Conservation (phyloP, 2,888 invertebrate species). For the Microplitis deprimator region DNA sequence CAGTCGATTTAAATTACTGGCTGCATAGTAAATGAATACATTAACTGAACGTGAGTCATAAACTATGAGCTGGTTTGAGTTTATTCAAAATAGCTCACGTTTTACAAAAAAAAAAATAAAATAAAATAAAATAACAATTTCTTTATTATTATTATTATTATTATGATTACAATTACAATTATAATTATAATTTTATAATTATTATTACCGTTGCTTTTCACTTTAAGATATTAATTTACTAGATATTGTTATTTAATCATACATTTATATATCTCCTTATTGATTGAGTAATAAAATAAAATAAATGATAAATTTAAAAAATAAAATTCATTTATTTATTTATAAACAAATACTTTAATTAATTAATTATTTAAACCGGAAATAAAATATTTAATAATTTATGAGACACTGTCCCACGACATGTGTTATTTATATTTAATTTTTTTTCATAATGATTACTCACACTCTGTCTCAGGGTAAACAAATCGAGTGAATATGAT, state of each 20-base stretch:
- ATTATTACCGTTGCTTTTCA: slow-evolving; percentile 27
- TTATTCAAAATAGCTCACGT: slow-evolving; percentile 14
- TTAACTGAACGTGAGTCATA: slow-evolving; percentile 7
- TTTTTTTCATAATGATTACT: slow-evolving; percentile 16
- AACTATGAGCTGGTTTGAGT: slow-evolving; percentile 17
- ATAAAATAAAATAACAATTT: not conserved
- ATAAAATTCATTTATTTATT: not conserved
- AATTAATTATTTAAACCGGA: not conserved
- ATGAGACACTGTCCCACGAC: not conserved
- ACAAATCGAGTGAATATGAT: slow-evolving; percentile 40
- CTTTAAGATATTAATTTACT: slow-evolving; percentile 36
- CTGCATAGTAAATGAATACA: slow-evolving; percentile 16
- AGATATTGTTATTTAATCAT: slow-evolving; percentile 57
- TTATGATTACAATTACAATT: slow-evolving; percentile 26
- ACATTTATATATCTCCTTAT: slow-evolving; percentile 60
- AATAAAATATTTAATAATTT: not conserved
- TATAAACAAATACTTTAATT: not conserved
- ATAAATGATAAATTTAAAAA: slow-evolving; percentile 24
- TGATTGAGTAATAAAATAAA: slow-evolving; percentile 57
- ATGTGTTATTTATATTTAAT: not conserved
- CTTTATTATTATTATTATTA: slow-evolving; percentile 26
- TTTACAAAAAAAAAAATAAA: not conserved
- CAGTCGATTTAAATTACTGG: slow-evolving; percentile 15
- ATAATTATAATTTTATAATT: slow-evolving; percentile 40
- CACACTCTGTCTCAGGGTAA: slow-evolving; percentile 9